Conservation (phyloP, 2,797 vertebrate genomes). For the Huso huso region DNA sequence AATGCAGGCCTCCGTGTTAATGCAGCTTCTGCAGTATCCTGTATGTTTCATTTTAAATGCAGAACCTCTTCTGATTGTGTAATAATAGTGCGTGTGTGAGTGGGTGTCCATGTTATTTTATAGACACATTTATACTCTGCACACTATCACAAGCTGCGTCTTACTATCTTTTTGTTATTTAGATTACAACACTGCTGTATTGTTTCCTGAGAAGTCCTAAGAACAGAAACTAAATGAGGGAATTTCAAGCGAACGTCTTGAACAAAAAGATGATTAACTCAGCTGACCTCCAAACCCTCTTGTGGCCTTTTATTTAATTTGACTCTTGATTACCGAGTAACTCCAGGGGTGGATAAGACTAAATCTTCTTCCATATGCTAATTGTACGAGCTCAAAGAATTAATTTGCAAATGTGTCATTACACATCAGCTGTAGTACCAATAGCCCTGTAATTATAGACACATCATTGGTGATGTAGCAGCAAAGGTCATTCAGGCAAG, state of each 20-base stretch:
- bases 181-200: conserved; percentile 9
- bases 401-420: conserved; percentile 99
- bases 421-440: conserved; percentile 87
- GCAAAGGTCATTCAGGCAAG: conserved; percentile 48
- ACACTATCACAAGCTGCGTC: not conserved
- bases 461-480: conserved; percentile 68
- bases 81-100: not conserved
- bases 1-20: not conserved
- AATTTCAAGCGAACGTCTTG: conserved; percentile 8
- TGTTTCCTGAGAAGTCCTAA: conserved; percentile 4
- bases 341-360: conserved; percentile 57
- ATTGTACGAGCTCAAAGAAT: conserved; percentile 85
- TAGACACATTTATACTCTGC: conserved; percentile 1
- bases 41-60: not conserved
- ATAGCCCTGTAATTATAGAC: conserved; percentile 94
- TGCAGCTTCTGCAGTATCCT: not conserved
- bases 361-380: conserved; percentile 75
- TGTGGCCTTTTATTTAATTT: conserved; percentile 24
- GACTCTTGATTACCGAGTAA: conserved; percentile 28
- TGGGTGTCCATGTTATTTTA: not conserved
- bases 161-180: conserved; percentile 22
- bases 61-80: conserved; percentile 1
- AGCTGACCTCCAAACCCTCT: conserved; percentile 20
- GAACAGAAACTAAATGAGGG: conserved; percentile 14
- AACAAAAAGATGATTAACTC: conserved; percentile 25